A percentile compares a stretch with the other conserved stretches of the same genome.
phyloP scores from a whole-genome alignment of 2,113 vertebrate genomes.

The Chloroceryle aenea region DNA sequence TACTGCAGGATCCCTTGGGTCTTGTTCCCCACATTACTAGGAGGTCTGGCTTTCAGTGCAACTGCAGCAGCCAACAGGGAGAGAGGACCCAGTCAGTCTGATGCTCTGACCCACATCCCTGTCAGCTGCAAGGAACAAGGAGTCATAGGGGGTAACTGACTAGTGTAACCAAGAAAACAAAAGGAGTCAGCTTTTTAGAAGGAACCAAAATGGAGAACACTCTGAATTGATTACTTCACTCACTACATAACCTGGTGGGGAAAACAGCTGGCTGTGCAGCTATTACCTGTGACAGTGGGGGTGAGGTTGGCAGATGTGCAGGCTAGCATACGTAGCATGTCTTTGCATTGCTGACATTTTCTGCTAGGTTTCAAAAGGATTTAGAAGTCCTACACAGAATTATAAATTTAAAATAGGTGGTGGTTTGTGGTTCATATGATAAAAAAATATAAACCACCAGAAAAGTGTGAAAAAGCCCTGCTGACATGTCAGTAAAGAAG shows the following conservation, averaged over 20 bases:
- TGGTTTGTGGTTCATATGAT: neutral
- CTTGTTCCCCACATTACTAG: fast-evolving
- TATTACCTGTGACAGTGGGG: neutral
- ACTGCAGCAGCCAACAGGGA: neutral
- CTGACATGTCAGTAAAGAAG: neutral
- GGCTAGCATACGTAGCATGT: neutral
- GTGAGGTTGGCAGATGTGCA: neutral
- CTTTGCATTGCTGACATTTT: neutral
- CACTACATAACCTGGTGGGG: neutral
- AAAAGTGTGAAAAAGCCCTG: neutral
- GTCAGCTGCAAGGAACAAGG: neutral
- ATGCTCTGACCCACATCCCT: neutral
- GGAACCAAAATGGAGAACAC: neutral
- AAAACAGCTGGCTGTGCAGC: neutral
- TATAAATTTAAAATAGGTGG: neutral
- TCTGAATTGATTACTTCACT: neutral
- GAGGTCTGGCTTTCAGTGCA: neutral
- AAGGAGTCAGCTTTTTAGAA: neutral
- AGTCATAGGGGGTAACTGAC: neutral
- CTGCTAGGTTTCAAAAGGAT: neutral
- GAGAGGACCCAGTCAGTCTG: neutral
- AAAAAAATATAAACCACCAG: neutral
- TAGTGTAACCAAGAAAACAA: neutral
- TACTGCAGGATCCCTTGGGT: neutral
- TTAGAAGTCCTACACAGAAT: neutral